phyloP scores from a whole-genome alignment of 2,113 vertebrate species.

The Brachyhypopomus gauderio region DNA sequence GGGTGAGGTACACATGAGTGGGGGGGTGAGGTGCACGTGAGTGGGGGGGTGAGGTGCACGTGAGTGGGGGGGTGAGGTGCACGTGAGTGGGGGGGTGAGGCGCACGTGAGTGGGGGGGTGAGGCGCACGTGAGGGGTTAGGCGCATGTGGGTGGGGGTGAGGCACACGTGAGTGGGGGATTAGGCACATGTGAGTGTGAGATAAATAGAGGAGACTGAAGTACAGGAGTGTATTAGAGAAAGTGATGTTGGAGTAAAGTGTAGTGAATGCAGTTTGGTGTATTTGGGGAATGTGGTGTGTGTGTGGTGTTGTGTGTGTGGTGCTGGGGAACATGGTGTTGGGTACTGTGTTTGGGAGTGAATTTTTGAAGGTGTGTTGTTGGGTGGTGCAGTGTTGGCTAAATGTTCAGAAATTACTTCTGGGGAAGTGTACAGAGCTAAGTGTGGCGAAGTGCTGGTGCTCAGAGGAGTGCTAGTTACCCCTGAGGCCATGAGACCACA shows the following conservation, averaged over 20 bases:
- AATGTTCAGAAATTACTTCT: not conserved
- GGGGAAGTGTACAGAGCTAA: constrained; percentile 5
- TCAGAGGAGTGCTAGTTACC: not conserved
- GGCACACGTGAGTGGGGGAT: not conserved
- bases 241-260: too few species aligned
- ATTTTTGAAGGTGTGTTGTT: too few species aligned
- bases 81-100: not conserved
- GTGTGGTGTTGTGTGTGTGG: too few species aligned
- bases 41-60: not conserved
- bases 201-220: too few species aligned
- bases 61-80: not conserved
- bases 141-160: not conserved
- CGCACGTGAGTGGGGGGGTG: too few species aligned
- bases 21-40: not conserved
- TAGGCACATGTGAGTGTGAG: not conserved
- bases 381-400: too few species aligned
- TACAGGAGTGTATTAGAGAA: too few species aligned
- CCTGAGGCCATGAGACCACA: constrained; percentile 2
- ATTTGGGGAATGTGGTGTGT: too few species aligned
- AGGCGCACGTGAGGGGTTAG: not conserved
- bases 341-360: too few species aligned
- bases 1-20: too few species aligned
- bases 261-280: too few species aligned
- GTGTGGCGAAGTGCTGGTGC: not conserved
- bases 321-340: too few species aligned